Base-by-base conservation (phyloP, 2,888 invertebrate genomes). In the Idaea straminata region DNA sequence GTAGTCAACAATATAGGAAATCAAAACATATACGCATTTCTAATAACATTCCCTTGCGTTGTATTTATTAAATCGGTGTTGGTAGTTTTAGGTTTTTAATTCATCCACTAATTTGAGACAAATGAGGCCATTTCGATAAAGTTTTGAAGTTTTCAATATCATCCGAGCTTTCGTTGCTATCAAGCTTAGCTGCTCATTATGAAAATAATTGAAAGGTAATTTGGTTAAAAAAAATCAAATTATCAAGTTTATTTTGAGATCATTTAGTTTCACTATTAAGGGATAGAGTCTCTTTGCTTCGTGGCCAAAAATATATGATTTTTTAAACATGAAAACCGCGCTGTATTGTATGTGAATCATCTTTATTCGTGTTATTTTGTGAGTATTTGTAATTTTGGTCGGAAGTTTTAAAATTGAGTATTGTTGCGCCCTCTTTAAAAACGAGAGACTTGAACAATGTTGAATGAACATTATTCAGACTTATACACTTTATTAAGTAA, bases 41-140 rank as follows among this genome's bases (percentile, higher is more conserved):
- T 65, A 64, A 64, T 70, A 71, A 73, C 72, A 73, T 72, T 73
- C 73, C 71, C 69, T 64, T 38, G 66, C 64, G 61, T 61, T 67
- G 65, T 58, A 65, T 66, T 62, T 61, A 59, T 65, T 66, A 62
- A 59, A 64, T 68, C 58, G 73, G 70, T 73, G 69, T 71, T 67
- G 71, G 71, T 73, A 73, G 69, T 62, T 63, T 64, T 69, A 61
- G 64, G 70, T 70, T 69, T 70, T 68, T 62, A 15, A 47, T 13
- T 47, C 47, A 47, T 47, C 13, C 47, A 47, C 47, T 47, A 47
- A 47, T 47, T 25, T 47, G 47, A 34, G 35, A 16, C 35, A 35
- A 61, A 25, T 47, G 47, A 47, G 47, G 47, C 47, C 47, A 47
- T 47, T 47, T 47, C 10, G 10, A 47, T 13, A 47, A 47, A 47